phyloP scores from a whole-genome alignment of 2,797 vertebrate genomes.

The Coregonus ussuriensis region DNA sequence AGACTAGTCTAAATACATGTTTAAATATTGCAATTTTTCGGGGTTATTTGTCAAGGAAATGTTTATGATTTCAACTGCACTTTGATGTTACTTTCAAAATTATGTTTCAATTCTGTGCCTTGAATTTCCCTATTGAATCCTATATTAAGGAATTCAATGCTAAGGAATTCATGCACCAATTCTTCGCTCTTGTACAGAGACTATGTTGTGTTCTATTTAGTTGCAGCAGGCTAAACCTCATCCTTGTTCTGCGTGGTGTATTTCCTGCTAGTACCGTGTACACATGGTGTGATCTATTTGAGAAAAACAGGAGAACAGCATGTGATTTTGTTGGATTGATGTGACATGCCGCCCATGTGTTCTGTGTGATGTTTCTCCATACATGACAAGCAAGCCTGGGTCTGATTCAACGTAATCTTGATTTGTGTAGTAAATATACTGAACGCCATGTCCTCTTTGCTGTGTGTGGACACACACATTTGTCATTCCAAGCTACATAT shows the following conservation, averaged over 20 bases:
- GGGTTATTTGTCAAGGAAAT: constrained; percentile 61
- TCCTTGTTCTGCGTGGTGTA: constrained; percentile 37
- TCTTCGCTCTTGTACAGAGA: constrained; percentile 40
- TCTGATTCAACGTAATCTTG: constrained; percentile 41
- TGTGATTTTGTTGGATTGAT: constrained; percentile 4
- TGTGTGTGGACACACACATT: constrained; percentile 42
- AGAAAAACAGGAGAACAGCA: constrained; percentile 13
- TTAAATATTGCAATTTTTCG: not conserved
- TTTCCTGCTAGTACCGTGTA: not conserved
- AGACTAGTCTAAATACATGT: constrained; percentile 23
- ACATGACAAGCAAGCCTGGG: constrained; percentile 33
- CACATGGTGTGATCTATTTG: constrained; percentile 30
- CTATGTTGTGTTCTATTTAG: constrained; percentile 31
- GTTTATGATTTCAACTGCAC: constrained; percentile 43
- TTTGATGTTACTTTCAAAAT: constrained; percentile 38
- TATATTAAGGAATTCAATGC: constrained; percentile 27
- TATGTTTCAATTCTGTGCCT: constrained; percentile 22
- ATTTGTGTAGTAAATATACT: constrained; percentile 35
- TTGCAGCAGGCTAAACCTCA: constrained; percentile 44
- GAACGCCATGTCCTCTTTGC: constrained; percentile 27
- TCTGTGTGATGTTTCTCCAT: constrained; percentile 7
- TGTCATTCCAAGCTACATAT: constrained; percentile 48
- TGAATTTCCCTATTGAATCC: constrained; percentile 44
- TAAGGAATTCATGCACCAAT: constrained; percentile 45
- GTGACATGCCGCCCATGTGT: not conserved